These are phyloP conservation scores for Perognathus longimembris DNA, from an alignment of 2,113 vertebrate genomes.

Conservation along the genomic window DNA sequence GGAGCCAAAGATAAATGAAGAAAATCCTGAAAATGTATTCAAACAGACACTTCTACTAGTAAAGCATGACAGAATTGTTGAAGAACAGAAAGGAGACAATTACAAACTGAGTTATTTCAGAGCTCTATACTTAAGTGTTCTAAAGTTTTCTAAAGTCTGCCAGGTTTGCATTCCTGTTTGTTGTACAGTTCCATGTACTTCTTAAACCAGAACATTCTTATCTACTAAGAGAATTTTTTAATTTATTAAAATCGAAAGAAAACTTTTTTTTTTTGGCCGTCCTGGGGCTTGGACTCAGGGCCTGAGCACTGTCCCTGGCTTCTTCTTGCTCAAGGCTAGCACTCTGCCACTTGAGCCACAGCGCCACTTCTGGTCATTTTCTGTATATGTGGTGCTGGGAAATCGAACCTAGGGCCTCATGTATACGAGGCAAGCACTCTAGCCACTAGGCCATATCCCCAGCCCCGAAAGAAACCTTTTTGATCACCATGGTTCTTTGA, in stretches of 20 bases:
- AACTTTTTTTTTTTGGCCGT: too few relatives aligned
- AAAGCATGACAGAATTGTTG: background rate
- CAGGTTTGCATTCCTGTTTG: background rate
- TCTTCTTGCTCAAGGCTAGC: too few relatives aligned
- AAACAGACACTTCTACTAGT: background rate
- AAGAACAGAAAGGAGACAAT: background rate
- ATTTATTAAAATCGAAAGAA: constrained; percentile 10
- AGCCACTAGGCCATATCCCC: too few relatives aligned
- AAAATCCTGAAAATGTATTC: background rate
- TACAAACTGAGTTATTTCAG: background rate
- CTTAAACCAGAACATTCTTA: background rate
- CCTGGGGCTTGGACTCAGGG: too few relatives aligned
- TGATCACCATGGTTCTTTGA: background rate
- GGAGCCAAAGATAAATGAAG: background rate
- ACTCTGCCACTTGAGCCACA: too few relatives aligned
- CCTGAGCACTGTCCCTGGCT: too few relatives aligned
- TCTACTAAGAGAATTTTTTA: background rate
- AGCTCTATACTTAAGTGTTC: background rate
- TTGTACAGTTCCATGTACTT: background rate
- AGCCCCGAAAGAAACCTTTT: constrained; percentile 21
- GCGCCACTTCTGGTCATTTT: too few relatives aligned
- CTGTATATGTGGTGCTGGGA: too few relatives aligned
- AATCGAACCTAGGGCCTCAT: too few relatives aligned
- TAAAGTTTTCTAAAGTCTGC: background rate
- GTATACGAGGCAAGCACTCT: too few relatives aligned